These are phyloP conservation scores for Xiphias gladius DNA, from an alignment of 2,113 vertebrate species.

Conservation along the genomic window DNA sequence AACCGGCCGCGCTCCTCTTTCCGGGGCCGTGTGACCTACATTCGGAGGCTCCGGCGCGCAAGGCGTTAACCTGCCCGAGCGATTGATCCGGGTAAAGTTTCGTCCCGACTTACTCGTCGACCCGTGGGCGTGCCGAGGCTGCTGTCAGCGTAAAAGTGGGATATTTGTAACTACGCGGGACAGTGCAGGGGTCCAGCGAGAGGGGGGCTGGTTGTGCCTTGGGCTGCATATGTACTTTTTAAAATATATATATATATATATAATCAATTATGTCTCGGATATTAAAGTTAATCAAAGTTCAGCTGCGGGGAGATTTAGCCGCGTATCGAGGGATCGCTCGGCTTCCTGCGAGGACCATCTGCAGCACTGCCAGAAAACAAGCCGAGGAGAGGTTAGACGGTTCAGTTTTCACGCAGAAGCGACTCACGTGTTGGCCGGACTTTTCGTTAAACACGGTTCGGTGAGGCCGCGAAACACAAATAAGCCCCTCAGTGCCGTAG, in stretches of 20 bases:
- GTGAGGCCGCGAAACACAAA: background rate
- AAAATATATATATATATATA: no score
- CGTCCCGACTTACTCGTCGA: background rate
- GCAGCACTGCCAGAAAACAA: conserved; percentile 59
- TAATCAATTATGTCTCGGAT: conserved; percentile 78
- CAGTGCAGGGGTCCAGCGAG: conserved; percentile 4
- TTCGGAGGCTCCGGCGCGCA: background rate
- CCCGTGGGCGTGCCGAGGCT: conserved; percentile 58
- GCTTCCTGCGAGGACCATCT: conserved; percentile 62
- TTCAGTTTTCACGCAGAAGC: background rate
- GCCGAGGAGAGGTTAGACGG: conserved; percentile 71
- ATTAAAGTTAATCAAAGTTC: conserved; percentile 55
- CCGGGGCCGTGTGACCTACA: conserved; percentile 42
- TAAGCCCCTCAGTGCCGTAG: background rate
- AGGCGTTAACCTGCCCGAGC: conserved; percentile 46
- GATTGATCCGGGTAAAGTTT: conserved; percentile 43
- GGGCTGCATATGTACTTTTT: background rate
- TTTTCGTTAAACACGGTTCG: background rate
- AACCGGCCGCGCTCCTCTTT: no score
- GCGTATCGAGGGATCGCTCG: conserved; percentile 6
- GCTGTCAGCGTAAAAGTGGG: conserved; percentile 17
- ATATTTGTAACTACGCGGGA: conserved; percentile 19
- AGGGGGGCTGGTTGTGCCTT: conserved; percentile 13
- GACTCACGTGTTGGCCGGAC: background rate
- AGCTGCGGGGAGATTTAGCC: conserved; percentile 54